A percentile compares a stretch with the other conserved stretches of the same genome.
Evolutionary conservation across 1,140 invertebrate species (phyloP).

Genomic region (Hycleus cichorii): DNA sequence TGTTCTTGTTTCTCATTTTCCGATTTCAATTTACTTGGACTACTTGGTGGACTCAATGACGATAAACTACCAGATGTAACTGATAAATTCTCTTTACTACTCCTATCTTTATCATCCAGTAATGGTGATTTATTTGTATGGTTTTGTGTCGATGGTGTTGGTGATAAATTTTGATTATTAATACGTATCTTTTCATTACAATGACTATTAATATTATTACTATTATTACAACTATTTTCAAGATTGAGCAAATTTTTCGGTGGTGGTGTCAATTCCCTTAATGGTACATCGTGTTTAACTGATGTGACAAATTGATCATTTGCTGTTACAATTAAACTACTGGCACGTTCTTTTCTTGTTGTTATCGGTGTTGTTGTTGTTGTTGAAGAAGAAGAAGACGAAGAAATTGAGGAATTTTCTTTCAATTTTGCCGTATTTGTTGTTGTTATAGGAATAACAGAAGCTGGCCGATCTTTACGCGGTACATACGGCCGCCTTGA

Average conservation of each 20-base stretch:
- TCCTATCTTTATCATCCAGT: slow-evolving; percentile 33
- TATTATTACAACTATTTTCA: neutral
- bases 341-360: neutral
- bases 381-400: slow-evolving; percentile 23
- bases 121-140: neutral
- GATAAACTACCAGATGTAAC: slow-evolving; percentile 43
- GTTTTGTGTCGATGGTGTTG: slow-evolving; percentile 4
- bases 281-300: neutral
- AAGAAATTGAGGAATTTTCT: slow-evolving; percentile 35
- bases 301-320: neutral
- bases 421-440: slow-evolving; percentile 31
- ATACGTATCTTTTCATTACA: no score
- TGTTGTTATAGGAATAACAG: slow-evolving; percentile 35
- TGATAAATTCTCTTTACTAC: slow-evolving; percentile 35
- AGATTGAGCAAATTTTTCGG: slow-evolving; percentile 6
- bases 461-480: slow-evolving; percentile 35
- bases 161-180: neutral
- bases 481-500: slow-evolving; percentile 27
- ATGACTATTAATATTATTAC: no score
- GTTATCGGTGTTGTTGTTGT: slow-evolving; percentile 10
- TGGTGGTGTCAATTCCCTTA: neutral
- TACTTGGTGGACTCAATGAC: slow-evolving; percentile 41
- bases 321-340: slow-evolving; percentile 4
- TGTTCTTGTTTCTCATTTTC: slow-evolving; percentile 49
- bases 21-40: slow-evolving; percentile 42